A percentile compares a stretch with the other conserved stretches of the same genome.
These are phyloP conservation scores for Notiomystis cincta DNA, from an alignment of 2,113 vertebrate genomes.

Conservation along the genomic window DNA sequence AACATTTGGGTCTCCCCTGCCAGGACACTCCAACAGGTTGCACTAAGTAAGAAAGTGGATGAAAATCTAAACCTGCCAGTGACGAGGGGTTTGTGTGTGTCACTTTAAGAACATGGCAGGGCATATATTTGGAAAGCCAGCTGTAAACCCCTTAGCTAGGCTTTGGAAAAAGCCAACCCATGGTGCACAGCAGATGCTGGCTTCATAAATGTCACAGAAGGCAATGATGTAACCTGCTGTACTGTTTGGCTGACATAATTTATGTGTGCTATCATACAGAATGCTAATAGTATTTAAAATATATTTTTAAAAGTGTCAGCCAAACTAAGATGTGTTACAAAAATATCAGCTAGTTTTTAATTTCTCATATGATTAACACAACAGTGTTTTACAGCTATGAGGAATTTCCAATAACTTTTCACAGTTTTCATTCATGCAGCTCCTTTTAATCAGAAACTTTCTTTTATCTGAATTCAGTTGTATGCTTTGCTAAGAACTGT, in stretches of 20 bases:
- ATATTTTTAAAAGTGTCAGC: background rate
- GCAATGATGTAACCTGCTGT: conserved; percentile 47
- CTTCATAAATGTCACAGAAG: conserved; percentile 60
- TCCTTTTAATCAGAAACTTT: conserved; percentile 7
- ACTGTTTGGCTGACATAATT: conserved; percentile 36
- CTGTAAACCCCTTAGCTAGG: conserved; percentile 28
- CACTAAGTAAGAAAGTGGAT: background rate
- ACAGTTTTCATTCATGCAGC: background rate
- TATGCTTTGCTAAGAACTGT: conserved; percentile 25
- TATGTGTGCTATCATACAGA: conserved; percentile 17
- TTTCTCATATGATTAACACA: background rate
- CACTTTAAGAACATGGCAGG: conserved; percentile 29
- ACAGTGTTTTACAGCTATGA: background rate
- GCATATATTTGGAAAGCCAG: conserved; percentile 46
- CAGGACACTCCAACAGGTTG: background rate
- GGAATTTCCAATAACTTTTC: conserved; percentile 2
- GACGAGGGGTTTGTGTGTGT: background rate
- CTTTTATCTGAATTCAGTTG: conserved; percentile 31
- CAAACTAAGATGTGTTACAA: background rate
- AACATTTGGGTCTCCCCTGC: background rate
- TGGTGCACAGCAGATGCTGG: conserved; percentile 49
- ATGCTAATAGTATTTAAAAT: background rate
- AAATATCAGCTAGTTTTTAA: background rate
- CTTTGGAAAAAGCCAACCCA: conserved; percentile 30
- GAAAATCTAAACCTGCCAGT: background rate